A percentile compares a stretch with the other conserved stretches of the same genome.
These are phyloP conservation scores for Idaea straminata DNA, from an alignment of 2,888 invertebrate genomes.

Conservation along the genomic window DNA sequence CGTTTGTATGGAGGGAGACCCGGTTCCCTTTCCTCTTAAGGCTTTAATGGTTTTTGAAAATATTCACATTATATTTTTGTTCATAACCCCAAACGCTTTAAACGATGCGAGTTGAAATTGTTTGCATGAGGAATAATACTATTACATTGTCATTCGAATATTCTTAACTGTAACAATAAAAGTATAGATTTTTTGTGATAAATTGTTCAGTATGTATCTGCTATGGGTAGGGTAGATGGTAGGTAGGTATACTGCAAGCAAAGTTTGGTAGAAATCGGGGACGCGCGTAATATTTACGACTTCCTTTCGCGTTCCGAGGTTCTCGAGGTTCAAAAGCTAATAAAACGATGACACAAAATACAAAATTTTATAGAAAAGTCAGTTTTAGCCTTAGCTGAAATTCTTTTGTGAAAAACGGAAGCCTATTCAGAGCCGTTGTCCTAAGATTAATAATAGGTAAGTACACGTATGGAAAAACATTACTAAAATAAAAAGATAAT, in stretches of 20 bases:
- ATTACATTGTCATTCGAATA: slow-evolving; percentile 31
- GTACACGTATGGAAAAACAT: not conserved
- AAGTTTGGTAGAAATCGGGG: slow-evolving; percentile 62
- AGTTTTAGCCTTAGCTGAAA: not conserved
- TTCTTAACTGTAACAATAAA: slow-evolving; percentile 35
- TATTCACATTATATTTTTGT: slow-evolving; percentile 45
- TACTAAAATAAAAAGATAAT: not conserved
- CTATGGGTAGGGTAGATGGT: slow-evolving; percentile 12
- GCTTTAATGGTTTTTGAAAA: too few relatives aligned
- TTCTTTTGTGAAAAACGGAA: not conserved
- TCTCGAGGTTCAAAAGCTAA: slow-evolving; percentile 64
- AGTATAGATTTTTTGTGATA: slow-evolving; percentile 28
- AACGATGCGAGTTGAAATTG: not conserved
- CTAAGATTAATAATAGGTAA: not conserved
- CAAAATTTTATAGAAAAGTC: slow-evolving; percentile 37
- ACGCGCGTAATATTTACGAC: slow-evolving; percentile 67
- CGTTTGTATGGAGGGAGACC: too few relatives aligned
- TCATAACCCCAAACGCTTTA: slow-evolving; percentile 6
- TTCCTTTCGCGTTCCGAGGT: slow-evolving; percentile 57
- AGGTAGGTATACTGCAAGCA: slow-evolving; percentile 47
- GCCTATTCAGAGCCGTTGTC: not conserved
- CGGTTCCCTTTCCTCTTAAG: too few relatives aligned
- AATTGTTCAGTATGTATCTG: not conserved
- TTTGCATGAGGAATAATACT: slow-evolving; percentile 12
- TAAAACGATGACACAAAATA: slow-evolving; percentile 64